Evolutionary conservation across 2,113 vertebrate genomes (phyloP).

Genomic region (Erythrocercus mccallii): DNA sequence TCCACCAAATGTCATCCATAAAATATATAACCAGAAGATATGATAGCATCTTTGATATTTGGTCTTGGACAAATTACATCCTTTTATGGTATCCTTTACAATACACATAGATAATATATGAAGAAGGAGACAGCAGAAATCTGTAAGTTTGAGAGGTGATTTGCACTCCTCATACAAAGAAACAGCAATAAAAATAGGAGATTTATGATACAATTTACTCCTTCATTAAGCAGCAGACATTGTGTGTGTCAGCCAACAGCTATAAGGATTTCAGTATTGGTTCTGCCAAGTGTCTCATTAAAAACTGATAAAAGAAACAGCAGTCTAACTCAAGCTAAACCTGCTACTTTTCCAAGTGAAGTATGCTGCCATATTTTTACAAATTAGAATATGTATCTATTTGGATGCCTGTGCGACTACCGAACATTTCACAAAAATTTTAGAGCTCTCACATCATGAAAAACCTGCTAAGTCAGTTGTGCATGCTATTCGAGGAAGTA

Average conservation of each 20-base stretch:
- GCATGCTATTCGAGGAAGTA: not conserved
- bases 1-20: not conserved
- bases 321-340: not conserved
- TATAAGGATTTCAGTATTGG: not conserved
- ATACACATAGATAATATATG: not conserved
- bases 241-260: not conserved
- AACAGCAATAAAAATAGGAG: slow-evolving; percentile 10
- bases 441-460: not conserved
- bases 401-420: not conserved
- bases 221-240: slow-evolving; percentile 36
- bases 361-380: not conserved
- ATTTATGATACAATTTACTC: slow-evolving; percentile 45
- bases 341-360: not conserved
- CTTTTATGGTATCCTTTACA: not conserved
- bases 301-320: slow-evolving; percentile 37
- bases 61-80: not conserved
- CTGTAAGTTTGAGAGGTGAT: not conserved
- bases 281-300: slow-evolving; percentile 16
- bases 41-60: not conserved
- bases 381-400: not conserved
- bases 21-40: not conserved
- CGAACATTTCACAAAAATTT: not conserved
- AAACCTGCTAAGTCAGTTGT: not conserved
- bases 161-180: not conserved
- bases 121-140: not conserved